A percentile compares a stretch with the other conserved stretches of the same genome.
Conservation (phyloP, 2,113 vertebrate species). For the Odontophorus gujanensis region DNA sequence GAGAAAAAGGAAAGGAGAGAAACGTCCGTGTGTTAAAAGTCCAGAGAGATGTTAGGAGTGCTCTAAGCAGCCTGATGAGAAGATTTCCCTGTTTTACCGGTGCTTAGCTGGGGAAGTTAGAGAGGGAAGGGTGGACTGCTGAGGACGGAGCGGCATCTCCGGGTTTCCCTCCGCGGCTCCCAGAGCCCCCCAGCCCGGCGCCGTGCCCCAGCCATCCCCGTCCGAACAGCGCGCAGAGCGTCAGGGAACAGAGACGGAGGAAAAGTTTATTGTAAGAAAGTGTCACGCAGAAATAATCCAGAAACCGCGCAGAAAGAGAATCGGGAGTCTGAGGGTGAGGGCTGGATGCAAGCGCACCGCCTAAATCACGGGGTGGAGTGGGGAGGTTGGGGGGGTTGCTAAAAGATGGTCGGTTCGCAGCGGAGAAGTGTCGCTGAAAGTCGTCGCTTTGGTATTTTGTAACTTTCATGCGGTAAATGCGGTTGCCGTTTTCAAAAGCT, state of each 20-base stretch:
- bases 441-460: background rate
- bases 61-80: background rate
- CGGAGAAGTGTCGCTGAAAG: background rate
- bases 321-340: background rate
- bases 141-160: background rate
- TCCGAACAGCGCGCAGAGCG: background rate
- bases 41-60: background rate
- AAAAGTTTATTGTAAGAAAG: slow-evolving; percentile 17
- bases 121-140: background rate
- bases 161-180: background rate
- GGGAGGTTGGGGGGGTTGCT: background rate
- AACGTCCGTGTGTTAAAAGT: background rate
- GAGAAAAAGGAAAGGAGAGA: background rate
- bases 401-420: background rate
- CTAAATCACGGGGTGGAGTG: background rate
- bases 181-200: background rate
- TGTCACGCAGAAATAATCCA: background rate
- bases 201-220: slow-evolving; percentile 14
- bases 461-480: slow-evolving; percentile 31
- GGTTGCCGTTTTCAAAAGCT: slow-evolving; percentile 52
- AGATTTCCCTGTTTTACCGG: background rate
- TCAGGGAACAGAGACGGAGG: slow-evolving; percentile 29
- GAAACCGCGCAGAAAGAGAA: background rate
- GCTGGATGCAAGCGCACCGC: background rate
- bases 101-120: background rate